Evolutionary conservation across 2,888 invertebrate species (phyloP), one percentile per base, ranked within the genome.

Genomic region (Orthonevra nobilis): DNA sequence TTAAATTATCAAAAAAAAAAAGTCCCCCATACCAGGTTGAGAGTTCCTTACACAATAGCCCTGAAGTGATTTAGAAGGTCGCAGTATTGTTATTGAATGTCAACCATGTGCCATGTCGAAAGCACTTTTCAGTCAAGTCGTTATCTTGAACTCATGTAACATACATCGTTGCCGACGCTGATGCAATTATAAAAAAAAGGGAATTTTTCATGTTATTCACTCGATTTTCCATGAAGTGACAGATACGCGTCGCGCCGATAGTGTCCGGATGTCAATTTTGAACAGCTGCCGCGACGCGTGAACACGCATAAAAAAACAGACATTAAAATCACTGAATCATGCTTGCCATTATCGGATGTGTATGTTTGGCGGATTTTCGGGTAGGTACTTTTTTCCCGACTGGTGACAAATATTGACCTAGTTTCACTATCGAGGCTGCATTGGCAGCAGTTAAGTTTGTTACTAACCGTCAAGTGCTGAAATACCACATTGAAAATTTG

Each of bases 131-230:
- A 23, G 26, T 44, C 9, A 2, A 10, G 4, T 40, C 4, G 14
- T 1, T 46, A 46, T 46, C 46, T 28, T 44, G n/a, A 15, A 28
- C n/a, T 46, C n/a, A n/a, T n/a, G n/a, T n/a, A n/a, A n/a, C n/a
- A n/a, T 46, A 28, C 28, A 46, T 46, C 26, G 46, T 5, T 3
- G 7, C 12, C 44, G 3, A n/a, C 3, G 12, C 38, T 28, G 28
- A 28, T 46, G 46, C 46, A 46, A 28, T 15, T 14, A n/a, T n/a
- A 15, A 46, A 46, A 9, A 23, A 46, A 46, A 46, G 46, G 46
- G 28, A 15, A 15, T 46, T 46, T 26, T 46, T 46, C 17, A 6
- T 15, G 14, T 46, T 26, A 46, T 46, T 46, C 46, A 46, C 46
- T 4, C 10, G 15, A 23, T 15, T 46, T 46, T 15, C 28, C 15